Conservation (phyloP, 2,888 invertebrate species). For the Bombyx huttoni region DNA sequence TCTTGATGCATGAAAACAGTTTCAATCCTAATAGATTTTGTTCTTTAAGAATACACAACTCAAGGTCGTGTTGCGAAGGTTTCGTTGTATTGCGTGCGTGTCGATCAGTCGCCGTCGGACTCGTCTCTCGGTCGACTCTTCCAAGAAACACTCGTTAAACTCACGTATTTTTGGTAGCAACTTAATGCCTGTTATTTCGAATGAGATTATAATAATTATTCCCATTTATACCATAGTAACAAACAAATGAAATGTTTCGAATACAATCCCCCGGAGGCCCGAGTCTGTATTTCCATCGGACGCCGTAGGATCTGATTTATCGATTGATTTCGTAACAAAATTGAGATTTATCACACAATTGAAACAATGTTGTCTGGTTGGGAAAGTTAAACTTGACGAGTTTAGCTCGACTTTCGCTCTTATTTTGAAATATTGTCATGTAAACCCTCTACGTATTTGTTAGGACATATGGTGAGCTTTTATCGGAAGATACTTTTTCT, state of each 20-base stretch:
- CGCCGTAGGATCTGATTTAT: slow-evolving; percentile 27
- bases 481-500: no score
- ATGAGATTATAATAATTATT: slow-evolving; percentile 70
- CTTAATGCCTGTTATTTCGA: slow-evolving; percentile 69
- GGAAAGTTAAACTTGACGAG: no score
- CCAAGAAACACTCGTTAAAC: slow-evolving; percentile 70
- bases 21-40: slow-evolving; percentile 1
- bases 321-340: slow-evolving; percentile 26
- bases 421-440: no score
- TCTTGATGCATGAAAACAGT: slow-evolving; percentile 1
- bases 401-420: no score
- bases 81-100: slow-evolving; percentile 31
- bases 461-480: no score
- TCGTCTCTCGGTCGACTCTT: slow-evolving; percentile 44
- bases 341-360: slow-evolving; percentile 15
- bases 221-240: slow-evolving; percentile 66
- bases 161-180: slow-evolving; percentile 72
- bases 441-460: no score
- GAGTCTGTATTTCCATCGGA: slow-evolving; percentile 24
- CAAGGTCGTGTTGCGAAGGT: slow-evolving; percentile 47
- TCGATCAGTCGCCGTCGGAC: slow-evolving; percentile 38
- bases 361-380: no score
- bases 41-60: slow-evolving; percentile 13
- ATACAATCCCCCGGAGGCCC: slow-evolving; percentile 30
- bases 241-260: slow-evolving; percentile 68